Base-by-base conservation (phyloP, 2,888 invertebrate genomes). In the Drosophila infuscata region DNA sequence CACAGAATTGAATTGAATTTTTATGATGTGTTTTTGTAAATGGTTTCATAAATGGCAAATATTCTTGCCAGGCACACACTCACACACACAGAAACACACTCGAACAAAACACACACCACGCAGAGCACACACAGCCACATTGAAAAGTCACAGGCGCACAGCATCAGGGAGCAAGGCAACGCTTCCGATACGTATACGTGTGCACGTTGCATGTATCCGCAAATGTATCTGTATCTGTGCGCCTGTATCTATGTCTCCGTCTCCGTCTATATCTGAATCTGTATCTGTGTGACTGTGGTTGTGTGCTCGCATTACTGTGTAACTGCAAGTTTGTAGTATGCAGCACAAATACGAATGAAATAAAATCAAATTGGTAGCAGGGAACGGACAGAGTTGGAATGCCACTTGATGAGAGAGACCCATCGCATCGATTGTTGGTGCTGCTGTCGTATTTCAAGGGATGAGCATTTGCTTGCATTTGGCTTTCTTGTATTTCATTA, bases 21-120 rank as follows among this genome's bases (percentile, higher is more conserved):
- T 90, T 91, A 91, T 89, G 86, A 83, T 83, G 89, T 91, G 91
- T 82, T 84, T 89, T 81, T 82, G 38, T 84, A 82, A 91, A 85
- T 84, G 87, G 77, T 81, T 89, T 88, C 89, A 88, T 87, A 88
- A 88, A 83, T 78, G 74, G 72, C 89, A 88, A 80, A 76, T 76
- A 74, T 72, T 49, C 70, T 68, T 64, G 64, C 49, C 63, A 48
- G 52, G n/a, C 74, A 57, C 43, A 61, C 25, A 46, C 60, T 12
- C 66, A 63, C 46, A 30, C 38, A 52, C 46, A 25, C 29, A 12
- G 2, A 25, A 25, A 25, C 25, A 30, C n/a, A 38, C 5, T n/a
- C 52, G 3, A 20, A 20, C 36, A 25, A 63, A 62, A 9, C 73
- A 68, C 53, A 38, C 36, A 51, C 52, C 41, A 41, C 35, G 54